Conservation (phyloP, 2,113 vertebrate genomes). For the Ciconia boyciana region DNA sequence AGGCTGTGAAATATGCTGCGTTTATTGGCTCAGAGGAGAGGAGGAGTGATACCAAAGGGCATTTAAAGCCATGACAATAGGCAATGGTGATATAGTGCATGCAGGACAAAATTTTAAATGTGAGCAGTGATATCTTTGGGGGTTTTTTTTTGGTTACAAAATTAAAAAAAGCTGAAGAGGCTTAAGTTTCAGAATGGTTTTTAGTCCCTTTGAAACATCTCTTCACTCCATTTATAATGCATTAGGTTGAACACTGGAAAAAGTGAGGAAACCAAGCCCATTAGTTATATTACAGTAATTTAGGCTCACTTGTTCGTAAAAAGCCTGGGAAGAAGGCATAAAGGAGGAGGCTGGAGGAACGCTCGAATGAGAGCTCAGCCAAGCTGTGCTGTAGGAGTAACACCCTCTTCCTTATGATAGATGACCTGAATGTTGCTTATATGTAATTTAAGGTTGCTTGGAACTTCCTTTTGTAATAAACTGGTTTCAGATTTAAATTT, state of each 20-base stretch:
- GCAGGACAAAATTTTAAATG: neutral
- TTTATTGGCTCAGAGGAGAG: neutral
- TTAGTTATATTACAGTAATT: neutral
- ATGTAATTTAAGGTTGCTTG: neutral
- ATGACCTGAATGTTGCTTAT: neutral
- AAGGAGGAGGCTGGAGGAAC: neutral
- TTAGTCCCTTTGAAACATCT: neutral
- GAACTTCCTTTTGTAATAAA: neutral
- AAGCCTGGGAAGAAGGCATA: neutral
- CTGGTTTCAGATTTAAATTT: neutral
- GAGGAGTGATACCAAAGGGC: neutral
- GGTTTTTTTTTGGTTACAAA: neutral
- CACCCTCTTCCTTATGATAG: neutral
- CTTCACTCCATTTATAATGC: neutral
- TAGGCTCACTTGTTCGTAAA: neutral
- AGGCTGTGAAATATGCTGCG: neutral
- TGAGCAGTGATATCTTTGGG: neutral
- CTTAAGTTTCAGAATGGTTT: neutral
- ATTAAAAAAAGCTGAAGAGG: neutral
- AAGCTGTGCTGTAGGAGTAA: neutral
- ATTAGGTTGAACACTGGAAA: neutral
- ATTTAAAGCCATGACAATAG: neutral
- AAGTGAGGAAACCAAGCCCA: neutral
- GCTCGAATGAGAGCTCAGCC: neutral
- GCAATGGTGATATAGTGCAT: neutral